These are phyloP conservation scores for Eilema caniola DNA, from an alignment of 2,888 invertebrate species.

Conservation along the genomic window DNA sequence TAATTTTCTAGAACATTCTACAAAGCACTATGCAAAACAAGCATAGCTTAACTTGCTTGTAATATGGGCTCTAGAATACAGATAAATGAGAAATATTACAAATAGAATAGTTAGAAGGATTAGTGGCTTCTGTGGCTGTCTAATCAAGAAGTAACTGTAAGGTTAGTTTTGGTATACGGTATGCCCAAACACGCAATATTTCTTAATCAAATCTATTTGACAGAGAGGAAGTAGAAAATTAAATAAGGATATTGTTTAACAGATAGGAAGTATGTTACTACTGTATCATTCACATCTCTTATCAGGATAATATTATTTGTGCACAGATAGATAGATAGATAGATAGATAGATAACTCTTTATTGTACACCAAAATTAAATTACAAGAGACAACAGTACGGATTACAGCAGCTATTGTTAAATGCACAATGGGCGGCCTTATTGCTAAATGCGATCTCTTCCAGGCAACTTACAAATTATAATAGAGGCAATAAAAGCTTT, in stretches of 20 bases:
- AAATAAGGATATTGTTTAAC: not conserved
- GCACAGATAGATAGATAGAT: too few relatives aligned
- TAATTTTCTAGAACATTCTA: not conserved
- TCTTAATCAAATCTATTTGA: not conserved
- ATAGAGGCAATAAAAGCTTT: not conserved
- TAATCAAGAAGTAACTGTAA: too few relatives aligned
- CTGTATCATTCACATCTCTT: not conserved
- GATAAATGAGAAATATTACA: not conserved
- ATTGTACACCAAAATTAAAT: too few relatives aligned
- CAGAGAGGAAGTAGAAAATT: not conserved
- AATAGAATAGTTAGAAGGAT: not conserved
- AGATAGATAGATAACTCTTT: too few relatives aligned
- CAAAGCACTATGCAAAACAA: not conserved
- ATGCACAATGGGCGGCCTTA: too few relatives aligned
- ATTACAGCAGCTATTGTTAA: too few relatives aligned
- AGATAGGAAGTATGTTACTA: not conserved
- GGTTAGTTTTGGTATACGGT: not conserved
- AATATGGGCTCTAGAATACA: not conserved
- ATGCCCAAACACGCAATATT: not conserved
- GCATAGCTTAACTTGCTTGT: not conserved
- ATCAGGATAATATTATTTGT: not conserved
- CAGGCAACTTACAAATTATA: too few relatives aligned
- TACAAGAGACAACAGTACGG: too few relatives aligned
- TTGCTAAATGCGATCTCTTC: too few relatives aligned
- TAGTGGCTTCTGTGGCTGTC: too few relatives aligned